Evolutionary conservation across 2,797 vertebrate genomes (phyloP), one percentile per base, ranked within the genome.

Genomic region (Poecilia picta): DNA sequence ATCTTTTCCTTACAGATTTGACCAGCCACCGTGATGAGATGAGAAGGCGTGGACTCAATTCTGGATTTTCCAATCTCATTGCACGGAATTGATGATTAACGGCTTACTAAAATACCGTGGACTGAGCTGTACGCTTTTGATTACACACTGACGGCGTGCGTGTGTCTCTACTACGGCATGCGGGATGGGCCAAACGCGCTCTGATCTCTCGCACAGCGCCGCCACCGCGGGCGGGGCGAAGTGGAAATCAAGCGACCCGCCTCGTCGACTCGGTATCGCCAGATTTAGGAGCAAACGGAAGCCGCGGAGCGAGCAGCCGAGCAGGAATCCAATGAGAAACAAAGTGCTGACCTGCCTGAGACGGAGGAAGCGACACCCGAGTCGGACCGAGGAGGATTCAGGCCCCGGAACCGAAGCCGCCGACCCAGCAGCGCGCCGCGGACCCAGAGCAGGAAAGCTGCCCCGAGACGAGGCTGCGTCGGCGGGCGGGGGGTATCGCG

Each of bases 121-220:
- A 31, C n/a, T 16, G 25, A 64, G 70, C 78, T 70, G 41, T 72
- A 74, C 23, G 49, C 31, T 45, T 75, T 36, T 81, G 78, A 76
- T 53, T 72, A 73, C 11, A 71, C 70, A 43, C 39, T 59, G 89
- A 94, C 89, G 89, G 94, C 92, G 94, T 93, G 51, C 5, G 93
- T 25, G 93, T 89, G 85, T 91, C 93, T 84, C 88, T n/a, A 90
- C 85, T 95, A 95, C 94, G 94, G 95, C 72, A 84, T 80, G 90
- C 91, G 79, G 84, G 81, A 96, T 96, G 96, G 96, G 95, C 83
- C 96, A 96, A 94, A 93, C 90, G 39, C 76, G 87, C 76, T 95
- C 92, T 68, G 77, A 74, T 81, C 80, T 89, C 0, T 89, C 87
- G 23, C 89, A 64, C 83, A 76, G 76, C 88, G 31, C 78, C 78